Evolutionary conservation across 2,888 invertebrate species (phyloP).

Genomic region (Onchidella celtica): DNA sequence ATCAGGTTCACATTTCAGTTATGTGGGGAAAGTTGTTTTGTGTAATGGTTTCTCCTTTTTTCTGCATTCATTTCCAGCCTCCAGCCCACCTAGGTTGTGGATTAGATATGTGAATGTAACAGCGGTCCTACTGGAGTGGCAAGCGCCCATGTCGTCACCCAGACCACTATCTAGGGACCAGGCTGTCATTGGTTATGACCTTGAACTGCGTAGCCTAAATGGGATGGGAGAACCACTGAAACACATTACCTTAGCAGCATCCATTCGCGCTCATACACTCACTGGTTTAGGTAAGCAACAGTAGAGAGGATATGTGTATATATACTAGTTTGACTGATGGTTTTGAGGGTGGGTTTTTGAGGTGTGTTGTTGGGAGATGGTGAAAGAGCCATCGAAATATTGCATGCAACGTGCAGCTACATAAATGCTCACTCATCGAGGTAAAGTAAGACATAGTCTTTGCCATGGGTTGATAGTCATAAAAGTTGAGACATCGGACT

Average conservation of each 20-base stretch:
- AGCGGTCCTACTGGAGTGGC: conserved; percentile 27
- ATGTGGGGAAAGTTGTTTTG: no score
- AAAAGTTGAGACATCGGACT: no score
- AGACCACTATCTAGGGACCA: background rate
- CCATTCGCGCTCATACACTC: background rate
- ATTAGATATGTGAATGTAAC: conserved; percentile 31
- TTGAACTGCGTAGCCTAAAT: conserved; percentile 11
- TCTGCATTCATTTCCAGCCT: conserved; percentile 10
- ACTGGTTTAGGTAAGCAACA: conserved; percentile 12
- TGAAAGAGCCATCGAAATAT: no score
- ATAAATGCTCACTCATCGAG: no score
- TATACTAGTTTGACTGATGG: no score
- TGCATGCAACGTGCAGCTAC: no score
- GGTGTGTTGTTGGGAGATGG: no score
- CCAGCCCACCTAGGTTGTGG: conserved; percentile 7
- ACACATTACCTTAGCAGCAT: background rate
- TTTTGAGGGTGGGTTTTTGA: no score
- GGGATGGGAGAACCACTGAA: background rate
- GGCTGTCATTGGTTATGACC: conserved; percentile 9
- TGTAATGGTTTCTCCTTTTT: background rate
- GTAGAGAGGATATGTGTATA: no score
- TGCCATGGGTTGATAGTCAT: no score
- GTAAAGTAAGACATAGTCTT: no score
- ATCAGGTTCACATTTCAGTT: no score
- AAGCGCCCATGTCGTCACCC: background rate